Percentiles rank a stretch among this genome's conserved stretches.
These are phyloP conservation scores for Iguana delicatissima DNA, from an alignment of 2,797 vertebrate genomes.

Conservation along the genomic window DNA sequence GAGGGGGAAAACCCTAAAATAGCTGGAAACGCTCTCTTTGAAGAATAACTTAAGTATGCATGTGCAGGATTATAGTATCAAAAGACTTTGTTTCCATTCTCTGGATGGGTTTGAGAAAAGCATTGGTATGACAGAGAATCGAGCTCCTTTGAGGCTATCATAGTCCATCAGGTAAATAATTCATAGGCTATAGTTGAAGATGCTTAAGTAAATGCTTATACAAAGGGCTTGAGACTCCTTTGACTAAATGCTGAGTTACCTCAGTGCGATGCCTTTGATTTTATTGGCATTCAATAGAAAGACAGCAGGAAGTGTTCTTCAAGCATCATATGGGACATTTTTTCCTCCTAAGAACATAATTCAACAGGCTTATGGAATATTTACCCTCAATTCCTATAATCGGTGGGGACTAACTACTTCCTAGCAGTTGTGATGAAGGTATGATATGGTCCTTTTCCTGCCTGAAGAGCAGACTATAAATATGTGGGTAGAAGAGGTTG, in stretches of 20 bases:
- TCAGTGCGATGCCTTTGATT: conserved; percentile 1
- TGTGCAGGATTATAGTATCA: conserved; percentile 22
- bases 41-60: conserved; percentile 27
- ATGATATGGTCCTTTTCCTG: too few relatives aligned
- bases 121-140: conserved; percentile 49
- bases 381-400: not conserved
- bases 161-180: conserved; percentile 65
- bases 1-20: not conserved
- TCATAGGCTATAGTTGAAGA: conserved; percentile 52
- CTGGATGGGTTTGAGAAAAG: conserved; percentile 20
- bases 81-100: conserved; percentile 7
- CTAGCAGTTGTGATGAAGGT: not conserved
- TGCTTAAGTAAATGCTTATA: conserved; percentile 55
- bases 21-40: conserved; percentile 13
- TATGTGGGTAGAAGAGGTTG: not conserved
- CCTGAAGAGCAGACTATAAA: not conserved
- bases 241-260: conserved; percentile 46
- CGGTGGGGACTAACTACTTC: not conserved
- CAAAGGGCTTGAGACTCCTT: conserved; percentile 32
- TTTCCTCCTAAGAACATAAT: not conserved
- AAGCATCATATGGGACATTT: not conserved
- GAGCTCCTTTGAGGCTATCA: conserved; percentile 47
- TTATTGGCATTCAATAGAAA: conserved; percentile 4
- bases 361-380: not conserved
- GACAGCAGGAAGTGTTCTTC: conserved; percentile 9